Percentiles rank a stretch among this genome's conserved stretches.
These are phyloP conservation scores for Dione vanillae DNA, from an alignment of 2,888 invertebrate species.

Conservation along the genomic window DNA sequence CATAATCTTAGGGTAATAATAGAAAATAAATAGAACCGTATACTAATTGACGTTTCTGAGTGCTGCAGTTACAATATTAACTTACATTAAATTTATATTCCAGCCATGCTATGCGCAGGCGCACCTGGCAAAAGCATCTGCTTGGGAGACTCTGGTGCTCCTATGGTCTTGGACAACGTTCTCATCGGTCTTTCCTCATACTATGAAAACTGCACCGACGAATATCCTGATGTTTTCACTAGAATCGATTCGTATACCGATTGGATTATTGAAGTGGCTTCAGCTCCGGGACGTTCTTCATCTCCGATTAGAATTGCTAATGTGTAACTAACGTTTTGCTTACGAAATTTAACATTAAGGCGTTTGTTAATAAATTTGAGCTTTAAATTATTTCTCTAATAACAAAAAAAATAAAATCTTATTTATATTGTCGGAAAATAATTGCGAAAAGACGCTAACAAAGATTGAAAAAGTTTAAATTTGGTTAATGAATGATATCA, in stretches of 20 bases:
- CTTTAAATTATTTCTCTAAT: neutral
- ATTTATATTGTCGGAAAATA: neutral
- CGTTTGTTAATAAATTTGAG: neutral
- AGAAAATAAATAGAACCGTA: neutral
- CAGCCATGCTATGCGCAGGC: slow-evolving; percentile 62
- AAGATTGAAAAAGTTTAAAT: no score
- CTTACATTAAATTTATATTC: slow-evolving; percentile 11
- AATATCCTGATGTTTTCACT: slow-evolving; percentile 60
- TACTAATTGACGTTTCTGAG: neutral
- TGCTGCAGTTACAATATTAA: neutral
- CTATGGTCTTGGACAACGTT: slow-evolving; percentile 56
- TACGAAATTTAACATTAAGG: neutral
- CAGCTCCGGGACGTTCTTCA: slow-evolving; percentile 36
- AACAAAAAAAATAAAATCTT: neutral
- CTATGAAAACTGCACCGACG: slow-evolving; percentile 53
- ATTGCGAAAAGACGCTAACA: neutral
- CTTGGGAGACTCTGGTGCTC: slow-evolving; percentile 66
- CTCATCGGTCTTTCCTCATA: slow-evolving; percentile 58
- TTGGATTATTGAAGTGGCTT: slow-evolving; percentile 63
- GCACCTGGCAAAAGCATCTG: slow-evolving; percentile 58
- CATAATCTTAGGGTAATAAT: no score
- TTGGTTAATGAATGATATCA: neutral
- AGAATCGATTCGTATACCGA: slow-evolving; percentile 59
- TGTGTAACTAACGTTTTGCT: neutral
- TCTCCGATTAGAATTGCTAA: slow-evolving; percentile 11